phyloP scores from a whole-genome alignment of 2,888 invertebrate species.

The Cerastoderma edule region DNA sequence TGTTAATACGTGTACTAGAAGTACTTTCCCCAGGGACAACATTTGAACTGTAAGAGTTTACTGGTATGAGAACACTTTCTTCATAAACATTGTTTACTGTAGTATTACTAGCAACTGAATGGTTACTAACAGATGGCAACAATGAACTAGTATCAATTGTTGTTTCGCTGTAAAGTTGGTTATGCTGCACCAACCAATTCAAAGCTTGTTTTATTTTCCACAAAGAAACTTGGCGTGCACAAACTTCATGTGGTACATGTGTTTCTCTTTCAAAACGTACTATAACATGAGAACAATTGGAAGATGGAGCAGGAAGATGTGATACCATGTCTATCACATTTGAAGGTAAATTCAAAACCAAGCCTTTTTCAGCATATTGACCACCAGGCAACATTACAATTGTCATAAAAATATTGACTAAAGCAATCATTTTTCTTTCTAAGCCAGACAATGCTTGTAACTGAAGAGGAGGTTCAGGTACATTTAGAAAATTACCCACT shows the following conservation, averaged over 20 bases:
- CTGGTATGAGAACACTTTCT: conserved; percentile 24
- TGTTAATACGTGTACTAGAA: background rate
- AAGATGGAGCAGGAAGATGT: background rate
- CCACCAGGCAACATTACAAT: too few relatives aligned
- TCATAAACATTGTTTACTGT: too few relatives aligned
- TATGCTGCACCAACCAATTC: conserved; percentile 27
- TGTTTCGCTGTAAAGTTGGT: conserved; percentile 15
- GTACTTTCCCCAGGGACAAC: background rate
- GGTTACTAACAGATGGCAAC: too few relatives aligned
- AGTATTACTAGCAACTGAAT: too few relatives aligned
- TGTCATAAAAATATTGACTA: too few relatives aligned
- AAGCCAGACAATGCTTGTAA: too few relatives aligned
- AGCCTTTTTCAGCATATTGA: too few relatives aligned
- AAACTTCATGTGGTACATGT: background rate
- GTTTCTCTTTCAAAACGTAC: background rate
- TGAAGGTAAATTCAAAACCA: conserved; percentile 27
- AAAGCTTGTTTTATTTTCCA: conserved; percentile 19
- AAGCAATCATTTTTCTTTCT: too few relatives aligned
- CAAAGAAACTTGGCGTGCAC: background rate
- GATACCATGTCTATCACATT: conserved; percentile 1
- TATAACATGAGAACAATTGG: background rate
- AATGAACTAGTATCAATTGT: too few relatives aligned
- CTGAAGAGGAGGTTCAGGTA: too few relatives aligned
- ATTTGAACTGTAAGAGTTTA: conserved; percentile 7
- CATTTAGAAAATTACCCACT: too few relatives aligned